phyloP scores from a whole-genome alignment of 2,113 vertebrate species.

The Phainopepla nitens region DNA sequence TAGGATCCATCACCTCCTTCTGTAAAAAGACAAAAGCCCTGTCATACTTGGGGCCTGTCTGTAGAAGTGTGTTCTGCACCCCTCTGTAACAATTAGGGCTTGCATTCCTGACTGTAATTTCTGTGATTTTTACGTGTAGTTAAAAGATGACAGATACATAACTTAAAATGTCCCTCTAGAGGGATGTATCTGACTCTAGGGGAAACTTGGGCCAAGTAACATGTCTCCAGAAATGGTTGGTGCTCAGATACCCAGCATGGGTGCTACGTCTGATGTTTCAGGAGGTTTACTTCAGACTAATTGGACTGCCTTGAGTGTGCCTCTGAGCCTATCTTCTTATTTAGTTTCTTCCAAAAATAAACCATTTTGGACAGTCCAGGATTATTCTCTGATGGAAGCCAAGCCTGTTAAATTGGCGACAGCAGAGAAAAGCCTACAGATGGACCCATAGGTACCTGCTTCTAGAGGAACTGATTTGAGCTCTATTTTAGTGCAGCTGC shows the following conservation, averaged over 20 bases:
- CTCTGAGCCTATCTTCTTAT: neutral
- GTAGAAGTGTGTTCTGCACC: neutral
- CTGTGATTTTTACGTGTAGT: neutral
- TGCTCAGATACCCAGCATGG: neutral
- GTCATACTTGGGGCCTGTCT: neutral
- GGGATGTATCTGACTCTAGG: neutral
- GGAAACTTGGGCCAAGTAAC: neutral
- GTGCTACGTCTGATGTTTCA: neutral
- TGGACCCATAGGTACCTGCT: neutral
- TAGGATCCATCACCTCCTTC: neutral
- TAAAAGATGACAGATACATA: neutral
- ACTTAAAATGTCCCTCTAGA: neutral
- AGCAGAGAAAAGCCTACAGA: neutral
- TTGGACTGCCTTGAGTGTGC: neutral
- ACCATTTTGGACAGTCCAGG: neutral
- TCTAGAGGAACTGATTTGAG: neutral
- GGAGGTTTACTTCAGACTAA: neutral
- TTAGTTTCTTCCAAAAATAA: neutral
- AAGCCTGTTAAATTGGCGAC: neutral
- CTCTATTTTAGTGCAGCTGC: neutral
- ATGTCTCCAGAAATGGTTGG: rapidly evolving
- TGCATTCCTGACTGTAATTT: neutral
- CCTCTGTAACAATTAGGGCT: neutral
- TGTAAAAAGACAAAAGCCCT: neutral
- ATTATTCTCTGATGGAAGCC: neutral